Percentiles rank a stretch among this genome's conserved stretches.
Evolutionary conservation across 2,113 vertebrate genomes (phyloP).

Genomic region (Thamnophis sirtalis): DNA sequence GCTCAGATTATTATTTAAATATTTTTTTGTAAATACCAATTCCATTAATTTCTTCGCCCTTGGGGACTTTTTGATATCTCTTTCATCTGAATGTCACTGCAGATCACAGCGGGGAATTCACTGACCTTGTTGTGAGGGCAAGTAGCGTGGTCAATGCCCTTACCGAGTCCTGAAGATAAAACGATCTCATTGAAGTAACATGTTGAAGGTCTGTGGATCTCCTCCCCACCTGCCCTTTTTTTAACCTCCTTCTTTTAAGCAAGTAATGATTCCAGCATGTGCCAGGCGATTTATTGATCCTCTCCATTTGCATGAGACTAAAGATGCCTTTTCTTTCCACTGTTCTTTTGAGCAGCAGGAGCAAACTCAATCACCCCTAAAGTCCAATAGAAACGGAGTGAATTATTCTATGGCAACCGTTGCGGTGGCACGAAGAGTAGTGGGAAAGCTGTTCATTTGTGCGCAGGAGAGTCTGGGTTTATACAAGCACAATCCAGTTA

Average conservation of each 20-base stretch:
- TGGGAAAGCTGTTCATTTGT: neutral
- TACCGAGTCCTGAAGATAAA: slow-evolving; percentile 19
- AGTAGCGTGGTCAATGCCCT: neutral
- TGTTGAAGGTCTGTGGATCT: neutral
- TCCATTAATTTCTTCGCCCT: slow-evolving; percentile 1
- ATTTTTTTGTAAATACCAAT: neutral
- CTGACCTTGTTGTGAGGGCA: slow-evolving; percentile 1
- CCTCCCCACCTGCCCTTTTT: neutral
- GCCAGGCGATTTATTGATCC: neutral
- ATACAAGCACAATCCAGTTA: neutral
- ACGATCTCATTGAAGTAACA: neutral
- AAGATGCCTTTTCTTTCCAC: neutral
- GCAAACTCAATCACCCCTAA: neutral
- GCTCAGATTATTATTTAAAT: slow-evolving; percentile 26
- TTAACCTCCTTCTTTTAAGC: neutral
- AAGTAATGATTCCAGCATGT: neutral
- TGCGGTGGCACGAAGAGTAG: neutral
- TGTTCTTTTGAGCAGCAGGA: neutral
- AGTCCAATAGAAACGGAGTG: neutral
- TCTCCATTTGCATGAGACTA: neutral
- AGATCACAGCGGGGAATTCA: neutral
- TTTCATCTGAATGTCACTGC: slow-evolving; percentile 24
- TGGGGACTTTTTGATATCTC: neutral
- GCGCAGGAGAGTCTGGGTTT: neutral
- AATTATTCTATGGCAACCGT: neutral